These are phyloP conservation scores for Petrosia ficiformis DNA, from an alignment of 37 sponge, comb jelly and placozoan genomes.

Conservation along the genomic window DNA sequence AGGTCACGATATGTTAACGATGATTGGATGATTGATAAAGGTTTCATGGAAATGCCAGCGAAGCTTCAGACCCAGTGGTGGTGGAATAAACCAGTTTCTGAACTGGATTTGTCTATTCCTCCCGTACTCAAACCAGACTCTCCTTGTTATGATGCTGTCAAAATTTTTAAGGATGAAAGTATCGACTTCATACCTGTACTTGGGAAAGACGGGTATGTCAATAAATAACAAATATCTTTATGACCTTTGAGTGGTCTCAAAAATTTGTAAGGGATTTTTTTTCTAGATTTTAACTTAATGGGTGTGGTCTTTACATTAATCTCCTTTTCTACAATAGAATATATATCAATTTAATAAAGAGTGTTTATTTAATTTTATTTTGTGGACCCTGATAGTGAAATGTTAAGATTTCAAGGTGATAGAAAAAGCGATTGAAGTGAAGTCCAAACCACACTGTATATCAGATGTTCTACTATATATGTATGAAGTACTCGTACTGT, in stretches of 20 bases:
- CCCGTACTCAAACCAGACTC: slow-evolving; percentile 14
- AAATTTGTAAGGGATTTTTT: too few relatives aligned
- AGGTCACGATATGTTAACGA: slow-evolving; percentile 89
- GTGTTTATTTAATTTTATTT: too few relatives aligned
- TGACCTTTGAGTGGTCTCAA: too few relatives aligned
- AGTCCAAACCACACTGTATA: too few relatives aligned
- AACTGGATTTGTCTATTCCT: slow-evolving; percentile 20
- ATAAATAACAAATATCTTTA: slow-evolving; percentile 9
- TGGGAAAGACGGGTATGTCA: slow-evolving; percentile 55
- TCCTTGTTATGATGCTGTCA: slow-evolving; percentile 46
- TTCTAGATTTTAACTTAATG: too few relatives aligned
- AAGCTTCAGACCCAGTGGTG: slow-evolving; percentile 32
- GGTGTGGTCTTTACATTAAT: not conserved
- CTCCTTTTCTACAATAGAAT: not conserved
- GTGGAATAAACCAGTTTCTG: slow-evolving; percentile 67
- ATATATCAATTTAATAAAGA: too few relatives aligned
- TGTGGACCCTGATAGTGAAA: too few relatives aligned
- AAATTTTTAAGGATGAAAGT: slow-evolving; percentile 38
- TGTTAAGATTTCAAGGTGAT: too few relatives aligned
- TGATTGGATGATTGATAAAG: slow-evolving; percentile 88
- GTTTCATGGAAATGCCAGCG: slow-evolving; percentile 51
- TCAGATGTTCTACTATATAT: too few relatives aligned
- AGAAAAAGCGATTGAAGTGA: too few relatives aligned
- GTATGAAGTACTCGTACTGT: too few relatives aligned
- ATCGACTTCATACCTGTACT: slow-evolving; percentile 71